A percentile compares a stretch with the other conserved stretches of the same genome.
These are phyloP conservation scores for Odocoileus hemionus DNA, from an alignment of 2,113 vertebrate species.

Conservation along the genomic window DNA sequence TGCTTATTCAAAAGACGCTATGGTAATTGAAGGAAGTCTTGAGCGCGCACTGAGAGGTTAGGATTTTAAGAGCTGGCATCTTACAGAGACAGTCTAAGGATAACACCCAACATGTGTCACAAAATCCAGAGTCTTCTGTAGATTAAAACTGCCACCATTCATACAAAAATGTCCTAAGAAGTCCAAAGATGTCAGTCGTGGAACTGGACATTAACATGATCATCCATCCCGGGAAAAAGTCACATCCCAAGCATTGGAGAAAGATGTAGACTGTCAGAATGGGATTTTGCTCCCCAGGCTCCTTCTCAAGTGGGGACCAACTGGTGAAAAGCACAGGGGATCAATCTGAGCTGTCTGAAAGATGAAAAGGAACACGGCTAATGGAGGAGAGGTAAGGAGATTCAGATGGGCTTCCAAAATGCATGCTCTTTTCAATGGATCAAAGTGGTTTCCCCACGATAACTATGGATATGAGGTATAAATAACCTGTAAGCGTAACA, in stretches of 20 bases:
- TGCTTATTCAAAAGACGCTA: conserved; percentile 50
- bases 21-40: conserved; percentile 61
- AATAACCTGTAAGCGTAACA: background rate
- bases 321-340: background rate
- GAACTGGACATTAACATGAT: background rate
- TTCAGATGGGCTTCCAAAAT: background rate
- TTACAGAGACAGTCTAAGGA: conserved; percentile 56
- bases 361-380: background rate
- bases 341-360: background rate
- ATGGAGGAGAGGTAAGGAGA: accelerated
- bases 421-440: background rate
- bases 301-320: background rate
- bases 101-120: conserved; percentile 43
- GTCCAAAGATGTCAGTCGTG: background rate
- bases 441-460: background rate
- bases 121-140: conserved; percentile 14
- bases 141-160: conserved; percentile 43
- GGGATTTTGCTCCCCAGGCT: background rate
- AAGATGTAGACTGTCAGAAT: background rate
- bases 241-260: background rate
- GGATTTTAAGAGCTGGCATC: conserved; percentile 74
- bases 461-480: background rate
- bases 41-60: conserved; percentile 62
- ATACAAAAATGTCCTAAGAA: conserved; percentile 10
- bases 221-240: background rate